phyloP scores from a whole-genome alignment of 2,797 vertebrate species.

The Xenops minutus region DNA sequence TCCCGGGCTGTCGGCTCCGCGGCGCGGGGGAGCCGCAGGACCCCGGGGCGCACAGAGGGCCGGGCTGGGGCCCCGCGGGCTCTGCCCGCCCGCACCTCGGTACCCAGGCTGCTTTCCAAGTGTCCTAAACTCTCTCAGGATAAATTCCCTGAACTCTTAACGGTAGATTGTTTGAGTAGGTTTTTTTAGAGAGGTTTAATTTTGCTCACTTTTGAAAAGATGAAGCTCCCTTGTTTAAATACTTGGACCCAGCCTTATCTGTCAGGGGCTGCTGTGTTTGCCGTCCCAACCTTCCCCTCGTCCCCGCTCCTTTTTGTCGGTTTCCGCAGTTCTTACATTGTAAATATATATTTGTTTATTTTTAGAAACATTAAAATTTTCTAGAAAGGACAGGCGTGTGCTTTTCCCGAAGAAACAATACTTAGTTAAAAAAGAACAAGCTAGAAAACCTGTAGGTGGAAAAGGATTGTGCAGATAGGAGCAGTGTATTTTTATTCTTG shows the following conservation, averaged over 20 bases:
- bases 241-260: too few relatives aligned
- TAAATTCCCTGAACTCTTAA: not conserved
- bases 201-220: not conserved
- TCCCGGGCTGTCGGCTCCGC: too few relatives aligned
- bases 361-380: not conserved
- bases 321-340: not conserved
- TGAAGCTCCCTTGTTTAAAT: not conserved
- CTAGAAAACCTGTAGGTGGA: not conserved
- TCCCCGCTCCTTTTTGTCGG: not conserved
- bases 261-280: not conserved
- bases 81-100: not conserved
- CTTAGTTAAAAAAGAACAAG: not conserved
- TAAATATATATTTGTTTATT: not conserved
- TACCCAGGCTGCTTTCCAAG: not conserved
- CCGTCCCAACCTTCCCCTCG: fast-evolving
- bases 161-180: not conserved
- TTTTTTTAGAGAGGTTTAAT: not conserved
- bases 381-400: not conserved
- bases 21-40: too few relatives aligned
- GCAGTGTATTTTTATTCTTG: not conserved
- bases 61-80: too few relatives aligned
- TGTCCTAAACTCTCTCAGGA: not conserved
- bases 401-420: not conserved
- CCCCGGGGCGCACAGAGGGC: too few relatives aligned
- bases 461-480: not conserved